Conservation (phyloP, 2,888 invertebrate genomes). For the Drosophila cognata region DNA sequence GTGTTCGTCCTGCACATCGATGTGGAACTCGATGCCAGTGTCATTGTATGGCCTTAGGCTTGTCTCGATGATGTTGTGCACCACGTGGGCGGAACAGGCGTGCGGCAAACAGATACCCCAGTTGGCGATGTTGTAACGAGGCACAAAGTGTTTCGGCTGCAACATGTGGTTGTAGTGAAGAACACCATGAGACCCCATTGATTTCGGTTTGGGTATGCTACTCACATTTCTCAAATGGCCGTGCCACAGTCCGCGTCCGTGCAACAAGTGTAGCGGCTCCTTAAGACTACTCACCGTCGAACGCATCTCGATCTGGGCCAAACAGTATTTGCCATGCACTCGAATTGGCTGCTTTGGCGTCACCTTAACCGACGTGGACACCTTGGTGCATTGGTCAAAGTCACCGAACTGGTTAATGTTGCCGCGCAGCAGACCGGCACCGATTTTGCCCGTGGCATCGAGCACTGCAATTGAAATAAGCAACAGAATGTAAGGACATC, state of each 20-base stretch:
- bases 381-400: constrained; percentile 88
- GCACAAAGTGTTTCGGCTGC: constrained; percentile 90
- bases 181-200: background rate
- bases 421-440: constrained; percentile 89
- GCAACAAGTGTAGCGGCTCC: constrained; percentile 88
- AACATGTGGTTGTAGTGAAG: constrained; percentile 6
- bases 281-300: constrained; percentile 87
- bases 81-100: constrained; percentile 87
- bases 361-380: constrained; percentile 87
- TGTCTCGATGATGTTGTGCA: constrained; percentile 86
- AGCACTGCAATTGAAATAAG: constrained; percentile 86
- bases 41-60: constrained; percentile 87
- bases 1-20: constrained; percentile 87
- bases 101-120: constrained; percentile 90
- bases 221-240: constrained; percentile 88
- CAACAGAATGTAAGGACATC: constrained; percentile 10
- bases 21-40: constrained; percentile 87
- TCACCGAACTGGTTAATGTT: constrained; percentile 90
- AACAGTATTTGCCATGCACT: constrained; percentile 89
- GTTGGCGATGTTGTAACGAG: constrained; percentile 89
- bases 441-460: constrained; percentile 90
- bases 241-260: constrained; percentile 88
- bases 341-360: constrained; percentile 87
- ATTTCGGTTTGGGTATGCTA: constrained; percentile 6
- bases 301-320: constrained; percentile 88